Evolutionary conservation across 2,888 invertebrate species (phyloP), one percentile per base, ranked within the genome.

Genomic region (Apeira syringaria): DNA sequence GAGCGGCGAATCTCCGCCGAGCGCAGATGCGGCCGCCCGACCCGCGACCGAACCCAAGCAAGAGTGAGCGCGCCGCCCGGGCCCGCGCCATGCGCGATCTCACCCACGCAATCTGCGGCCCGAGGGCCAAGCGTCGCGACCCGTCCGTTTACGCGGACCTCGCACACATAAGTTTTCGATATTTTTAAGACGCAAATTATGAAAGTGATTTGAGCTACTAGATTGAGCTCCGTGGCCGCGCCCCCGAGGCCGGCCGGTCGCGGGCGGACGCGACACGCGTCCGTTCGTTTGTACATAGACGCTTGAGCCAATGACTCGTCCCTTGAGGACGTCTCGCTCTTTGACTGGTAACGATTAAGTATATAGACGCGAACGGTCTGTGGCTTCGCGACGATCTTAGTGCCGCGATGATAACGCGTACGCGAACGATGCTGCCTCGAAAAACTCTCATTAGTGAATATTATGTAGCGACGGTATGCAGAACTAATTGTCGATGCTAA

Each of bases 381-480:
- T 74, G 73, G 74, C 72, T 61, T 55, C 70, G 68, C 61, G 68
- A 64, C 64, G 68, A 61, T 67, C 62, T 66, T 65, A 56, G 67
- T 62, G 61, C 66, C 68, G 71, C 69, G 72, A 65, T 73, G 74
- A 69, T 58, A 74, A 69, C 59, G 70, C 70, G 74, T 73, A 73
- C 74, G 70, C 70, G 74, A 75, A 74, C 66, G 70, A 69, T 73
- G 82, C 82, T 77, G 85, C 82, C 84, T 79, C 80, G 79, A 80
- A 79, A n/a, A 82, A 83, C 76, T 88, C 83, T 85, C 86, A 85
- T 75, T 88, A 88, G 88, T 87, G 76, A 88, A 87, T 86, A 86
- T 54, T 52, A 56, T 80, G 78, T 86, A 87, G 81, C 84, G 78
- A 77, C 81, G 78, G 75, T 77, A 77, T 79, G 74, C 82, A 74